phyloP scores from a whole-genome alignment of 2,888 invertebrate species.

The Dioctria rufipes region DNA sequence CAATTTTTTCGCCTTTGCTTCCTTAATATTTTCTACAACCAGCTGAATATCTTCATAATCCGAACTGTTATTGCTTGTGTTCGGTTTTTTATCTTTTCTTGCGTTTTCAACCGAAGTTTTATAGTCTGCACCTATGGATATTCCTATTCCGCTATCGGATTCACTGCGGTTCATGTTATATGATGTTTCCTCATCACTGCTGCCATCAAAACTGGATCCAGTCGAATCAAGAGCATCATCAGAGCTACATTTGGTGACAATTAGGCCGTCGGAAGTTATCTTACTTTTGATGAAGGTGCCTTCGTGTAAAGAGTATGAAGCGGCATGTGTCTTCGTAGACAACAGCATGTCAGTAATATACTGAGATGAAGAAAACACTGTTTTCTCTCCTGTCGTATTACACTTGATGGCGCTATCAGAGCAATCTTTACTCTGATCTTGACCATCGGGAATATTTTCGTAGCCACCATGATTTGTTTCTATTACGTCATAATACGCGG shows the following conservation, averaged over 20 bases:
- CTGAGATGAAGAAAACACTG: constrained; percentile 67
- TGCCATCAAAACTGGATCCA: constrained; percentile 71
- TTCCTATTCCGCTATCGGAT: constrained; percentile 71
- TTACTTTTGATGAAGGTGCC: constrained; percentile 71
- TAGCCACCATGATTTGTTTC: constrained; percentile 66
- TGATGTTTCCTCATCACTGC: constrained; percentile 70
- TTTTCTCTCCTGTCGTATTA: constrained; percentile 47
- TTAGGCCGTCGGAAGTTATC: constrained; percentile 71
- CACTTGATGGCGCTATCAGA: constrained; percentile 54
- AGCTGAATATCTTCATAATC: constrained; percentile 71
- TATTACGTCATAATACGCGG: constrained; percentile 71
- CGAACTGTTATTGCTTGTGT: constrained; percentile 68
- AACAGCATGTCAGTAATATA: constrained; percentile 71
- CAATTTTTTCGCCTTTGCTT: constrained; percentile 47
- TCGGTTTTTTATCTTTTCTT: constrained; percentile 64
- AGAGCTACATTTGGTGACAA: constrained; percentile 70
- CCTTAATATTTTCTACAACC: constrained; percentile 63
- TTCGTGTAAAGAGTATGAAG: constrained; percentile 70
- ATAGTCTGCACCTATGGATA: constrained; percentile 69
- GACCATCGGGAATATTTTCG: constrained; percentile 69
- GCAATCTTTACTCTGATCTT: constrained; percentile 54
- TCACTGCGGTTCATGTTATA: constrained; percentile 72
- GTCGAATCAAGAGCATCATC: constrained; percentile 71
- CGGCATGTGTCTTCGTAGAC: constrained; percentile 69
- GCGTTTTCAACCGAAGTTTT: constrained; percentile 61